Evolutionary conservation across 2,888 invertebrate species (phyloP).

Genomic region (Lasioglossum leucozonium): DNA sequence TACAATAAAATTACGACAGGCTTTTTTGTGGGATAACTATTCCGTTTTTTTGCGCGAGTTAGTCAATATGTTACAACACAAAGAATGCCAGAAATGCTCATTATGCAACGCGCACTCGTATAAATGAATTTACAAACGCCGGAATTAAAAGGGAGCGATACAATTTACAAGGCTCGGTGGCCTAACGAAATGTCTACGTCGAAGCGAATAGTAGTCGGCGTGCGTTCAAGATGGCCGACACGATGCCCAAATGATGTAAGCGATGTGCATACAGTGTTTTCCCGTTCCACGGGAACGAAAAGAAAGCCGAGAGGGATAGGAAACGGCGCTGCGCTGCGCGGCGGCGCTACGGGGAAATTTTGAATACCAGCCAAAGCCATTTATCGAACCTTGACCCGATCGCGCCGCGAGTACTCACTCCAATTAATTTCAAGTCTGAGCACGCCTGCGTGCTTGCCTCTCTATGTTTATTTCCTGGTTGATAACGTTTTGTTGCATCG

Average conservation of each 20-base stretch:
- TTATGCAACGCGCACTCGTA: background rate
- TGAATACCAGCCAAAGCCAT: slow-evolving; percentile 51
- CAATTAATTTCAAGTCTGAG: slow-evolving; percentile 32
- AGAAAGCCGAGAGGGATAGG: background rate
- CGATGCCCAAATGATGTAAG: background rate
- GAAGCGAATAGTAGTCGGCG: background rate
- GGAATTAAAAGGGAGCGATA: background rate
- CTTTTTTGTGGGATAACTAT: background rate
- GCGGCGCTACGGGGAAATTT: slow-evolving; percentile 41
- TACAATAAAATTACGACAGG: background rate
- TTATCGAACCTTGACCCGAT: slow-evolving; percentile 55
- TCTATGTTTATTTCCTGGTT: slow-evolving; percentile 32
- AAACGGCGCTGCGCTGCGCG: too few species aligned
- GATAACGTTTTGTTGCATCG: slow-evolving; percentile 43
- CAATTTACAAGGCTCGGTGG: background rate
- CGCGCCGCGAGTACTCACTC: slow-evolving; percentile 40
- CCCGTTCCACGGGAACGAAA: background rate
- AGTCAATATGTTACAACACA: background rate
- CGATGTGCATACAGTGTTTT: background rate
- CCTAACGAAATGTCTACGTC: background rate
- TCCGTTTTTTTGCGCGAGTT: background rate
- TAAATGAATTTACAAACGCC: background rate
- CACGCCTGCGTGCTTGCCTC: slow-evolving; percentile 10
- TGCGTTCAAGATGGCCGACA: background rate
- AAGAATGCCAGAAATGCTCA: background rate